Percentiles rank a stretch among this genome's conserved stretches.
Conservation (phyloP, 2,888 invertebrate genomes). For the Drosophila fulvimacula region DNA sequence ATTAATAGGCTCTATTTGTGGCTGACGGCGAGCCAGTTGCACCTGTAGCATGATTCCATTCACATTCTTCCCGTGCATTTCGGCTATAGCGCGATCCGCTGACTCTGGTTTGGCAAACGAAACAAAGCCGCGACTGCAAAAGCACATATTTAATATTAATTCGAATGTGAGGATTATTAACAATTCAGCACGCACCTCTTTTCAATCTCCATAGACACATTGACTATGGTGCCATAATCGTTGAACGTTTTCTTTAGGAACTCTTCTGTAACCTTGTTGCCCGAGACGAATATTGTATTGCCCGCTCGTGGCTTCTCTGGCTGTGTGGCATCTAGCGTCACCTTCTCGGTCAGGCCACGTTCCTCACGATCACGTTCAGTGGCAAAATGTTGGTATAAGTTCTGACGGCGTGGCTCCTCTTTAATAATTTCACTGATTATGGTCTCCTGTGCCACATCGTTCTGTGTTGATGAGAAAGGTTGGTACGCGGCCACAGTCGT, state of each 20-base stretch:
- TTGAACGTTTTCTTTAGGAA: conserved; percentile 91
- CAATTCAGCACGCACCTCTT: conserved; percentile 87
- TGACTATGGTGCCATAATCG: conserved; percentile 90
- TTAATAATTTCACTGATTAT: conserved; percentile 89
- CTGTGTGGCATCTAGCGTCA: conserved; percentile 75
- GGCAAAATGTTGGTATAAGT: conserved; percentile 92
- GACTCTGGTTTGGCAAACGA: conserved; percentile 96
- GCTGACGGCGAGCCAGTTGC: conserved; percentile 92
- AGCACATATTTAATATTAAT: too few species aligned
- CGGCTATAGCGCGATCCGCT: conserved; percentile 93
- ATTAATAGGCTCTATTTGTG: conserved; percentile 90
- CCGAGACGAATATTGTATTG: conserved; percentile 93
- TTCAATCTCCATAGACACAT: conserved; percentile 93
- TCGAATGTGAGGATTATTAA: too few species aligned
- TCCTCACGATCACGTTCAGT: conserved; percentile 89
- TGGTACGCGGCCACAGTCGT: conserved; percentile 94
- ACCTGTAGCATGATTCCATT: conserved; percentile 91
- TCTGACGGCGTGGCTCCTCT: conserved; percentile 86
- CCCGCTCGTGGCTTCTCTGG: conserved; percentile 90
- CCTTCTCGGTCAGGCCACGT: conserved; percentile 86
- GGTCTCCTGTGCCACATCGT: conserved; percentile 90
- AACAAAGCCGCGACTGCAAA: conserved; percentile 92
- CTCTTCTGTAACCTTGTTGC: conserved; percentile 92
- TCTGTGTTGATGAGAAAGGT: conserved; percentile 94
- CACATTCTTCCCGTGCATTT: conserved; percentile 91